Evolutionary conservation across 1,140 invertebrate species (phyloP).

Genomic region (Gryllus bimaculatus): DNA sequence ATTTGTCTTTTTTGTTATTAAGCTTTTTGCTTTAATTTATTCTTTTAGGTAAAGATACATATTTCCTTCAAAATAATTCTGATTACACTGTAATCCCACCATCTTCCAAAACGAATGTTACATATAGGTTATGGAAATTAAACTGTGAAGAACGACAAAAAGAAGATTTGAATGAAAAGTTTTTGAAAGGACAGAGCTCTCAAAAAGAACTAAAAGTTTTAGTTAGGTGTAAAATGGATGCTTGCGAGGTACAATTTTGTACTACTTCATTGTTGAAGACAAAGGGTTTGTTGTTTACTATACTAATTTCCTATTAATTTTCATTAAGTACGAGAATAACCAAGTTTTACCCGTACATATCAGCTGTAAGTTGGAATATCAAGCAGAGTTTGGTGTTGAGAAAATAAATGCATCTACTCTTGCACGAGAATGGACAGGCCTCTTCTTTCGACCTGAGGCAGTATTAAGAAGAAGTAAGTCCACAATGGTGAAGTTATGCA

Average conservation of each 20-base stretch:
- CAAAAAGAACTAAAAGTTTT: slow-evolving; percentile 35
- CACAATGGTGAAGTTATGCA: background rate
- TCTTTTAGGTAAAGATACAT: too few relatives aligned
- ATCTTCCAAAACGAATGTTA: slow-evolving; percentile 26
- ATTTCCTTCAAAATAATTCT: background rate
- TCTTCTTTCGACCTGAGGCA: slow-evolving; percentile 36
- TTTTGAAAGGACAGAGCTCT: slow-evolving; percentile 26
- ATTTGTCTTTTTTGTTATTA: too few relatives aligned
- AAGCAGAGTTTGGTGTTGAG: slow-evolving; percentile 37
- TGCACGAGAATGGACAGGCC: slow-evolving; percentile 35
- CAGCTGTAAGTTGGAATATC: slow-evolving; percentile 39
- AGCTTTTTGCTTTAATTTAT: too few relatives aligned
- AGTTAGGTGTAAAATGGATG: slow-evolving; percentile 37
- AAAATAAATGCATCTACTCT: slow-evolving; percentile 35
- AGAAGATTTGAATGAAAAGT: slow-evolving; percentile 26
- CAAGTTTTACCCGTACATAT: slow-evolving; percentile 23
- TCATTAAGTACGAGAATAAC: background rate
- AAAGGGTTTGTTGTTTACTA: background rate
- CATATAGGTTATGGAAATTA: slow-evolving; percentile 37
- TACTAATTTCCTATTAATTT: slow-evolving; percentile 8
- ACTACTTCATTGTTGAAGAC: background rate
- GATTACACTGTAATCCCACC: background rate
- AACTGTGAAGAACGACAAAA: slow-evolving; percentile 29
- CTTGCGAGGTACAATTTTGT: slow-evolving; percentile 27
- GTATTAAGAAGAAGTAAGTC: slow-evolving; percentile 36